Base-by-base conservation (phyloP, 2,797 vertebrate genomes). In the Cynodonichthys magdalenae region DNA sequence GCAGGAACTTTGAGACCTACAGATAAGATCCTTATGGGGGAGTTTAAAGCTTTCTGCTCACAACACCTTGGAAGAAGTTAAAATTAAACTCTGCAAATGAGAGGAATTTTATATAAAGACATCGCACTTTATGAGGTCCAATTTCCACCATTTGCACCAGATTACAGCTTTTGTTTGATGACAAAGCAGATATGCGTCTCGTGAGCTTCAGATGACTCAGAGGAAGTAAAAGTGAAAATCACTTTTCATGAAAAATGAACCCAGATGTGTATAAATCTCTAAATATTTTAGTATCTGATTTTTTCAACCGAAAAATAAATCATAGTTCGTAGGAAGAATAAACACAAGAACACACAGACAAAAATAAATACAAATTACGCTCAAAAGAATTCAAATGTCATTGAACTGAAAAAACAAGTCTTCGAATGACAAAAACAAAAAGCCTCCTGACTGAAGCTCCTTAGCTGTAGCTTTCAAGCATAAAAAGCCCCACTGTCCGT, bases 1-100 rank as follows among this genome's bases (percentile, higher is more conserved):
- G 28, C 7, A 12, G 48, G 67, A 79, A 72, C 77, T 80, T 82
- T 80, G 75, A 85, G n/a, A 63, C 57, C 15, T 1, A 42, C 24
- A 7, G 31, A 10, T 47, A 51, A 9, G 41, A 49, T 20, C 57
- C 2, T 46, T 39, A 20, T 42, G 2, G 19, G 0, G 18, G n/a
- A n/a, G 3, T 53, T 39, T 10, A 19, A 24, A 41, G 28, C 6
- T 36, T 51, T 50, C 9, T 50, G 19, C 15, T 63, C 24, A 29
- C 0, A 53, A 17, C 3, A 56, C 15, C 0, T 19, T 44, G 44
- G 20, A 28, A 20, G 27, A 6, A 41, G 54, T 20, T 14, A 17
- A 31, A 1, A 46, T 0, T 51, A 17, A 50, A 15, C 14, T 39
- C 0, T 5, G 24, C 41, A 18, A 14, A 14, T 48, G 18, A 20